Evolutionary conservation across 2,797 vertebrate species (phyloP).

Genomic region (Diceros bicornis): DNA sequence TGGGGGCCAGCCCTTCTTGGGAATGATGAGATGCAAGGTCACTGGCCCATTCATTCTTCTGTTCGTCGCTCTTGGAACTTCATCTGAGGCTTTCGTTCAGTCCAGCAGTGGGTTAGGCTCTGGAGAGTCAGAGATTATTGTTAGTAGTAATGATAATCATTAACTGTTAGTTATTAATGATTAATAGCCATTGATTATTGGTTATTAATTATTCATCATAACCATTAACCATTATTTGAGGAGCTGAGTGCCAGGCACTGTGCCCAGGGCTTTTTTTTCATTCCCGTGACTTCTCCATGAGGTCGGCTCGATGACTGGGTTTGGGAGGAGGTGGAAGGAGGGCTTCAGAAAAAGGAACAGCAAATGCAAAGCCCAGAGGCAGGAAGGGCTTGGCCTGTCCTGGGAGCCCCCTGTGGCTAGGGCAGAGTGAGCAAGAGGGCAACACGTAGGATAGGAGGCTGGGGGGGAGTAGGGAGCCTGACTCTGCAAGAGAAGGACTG

Average conservation of each 20-base stretch:
- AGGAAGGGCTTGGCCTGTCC: too few species aligned
- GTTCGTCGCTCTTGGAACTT: accelerated
- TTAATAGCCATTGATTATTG: too few species aligned
- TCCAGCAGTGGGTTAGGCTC: neutral
- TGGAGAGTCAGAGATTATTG: neutral
- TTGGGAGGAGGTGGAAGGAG: accelerated
- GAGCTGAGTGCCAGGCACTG: neutral
- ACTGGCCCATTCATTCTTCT: accelerated
- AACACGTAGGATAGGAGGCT: accelerated
- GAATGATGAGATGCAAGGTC: neutral
- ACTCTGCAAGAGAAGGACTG: accelerated
- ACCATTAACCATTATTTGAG: too few species aligned
- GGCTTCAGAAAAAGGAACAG: neutral
- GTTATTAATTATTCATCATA: neutral
- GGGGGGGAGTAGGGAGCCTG: neutral
- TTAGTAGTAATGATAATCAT: accelerated
- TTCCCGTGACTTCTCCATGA: neutral
- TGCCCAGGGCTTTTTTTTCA: neutral
- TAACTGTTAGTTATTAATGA: neutral
- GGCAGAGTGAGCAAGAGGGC: neutral
- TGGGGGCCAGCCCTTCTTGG: accelerated
- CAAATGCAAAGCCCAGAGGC: accelerated
- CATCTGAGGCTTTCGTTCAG: accelerated
- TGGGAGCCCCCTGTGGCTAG: accelerated
- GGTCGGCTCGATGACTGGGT: accelerated